Evolutionary conservation across 2,113 vertebrate genomes (phyloP).

Genomic region (Charadrius vociferus): DNA sequence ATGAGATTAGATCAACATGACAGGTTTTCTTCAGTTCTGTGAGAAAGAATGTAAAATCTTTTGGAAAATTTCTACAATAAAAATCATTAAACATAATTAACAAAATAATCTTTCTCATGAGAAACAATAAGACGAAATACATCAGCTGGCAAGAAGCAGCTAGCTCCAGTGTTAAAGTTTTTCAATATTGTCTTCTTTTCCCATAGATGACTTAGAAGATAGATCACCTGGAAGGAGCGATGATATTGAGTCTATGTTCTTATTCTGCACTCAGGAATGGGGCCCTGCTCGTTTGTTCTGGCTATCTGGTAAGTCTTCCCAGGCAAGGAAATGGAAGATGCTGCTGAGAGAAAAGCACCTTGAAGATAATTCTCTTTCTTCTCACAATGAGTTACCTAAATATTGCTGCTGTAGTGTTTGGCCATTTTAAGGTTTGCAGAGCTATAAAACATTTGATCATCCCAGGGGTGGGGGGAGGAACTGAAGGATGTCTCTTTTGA

Average conservation of each 20-base stretch:
- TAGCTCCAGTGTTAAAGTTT: not conserved
- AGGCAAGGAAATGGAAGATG: not conserved
- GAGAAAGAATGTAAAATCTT: not conserved
- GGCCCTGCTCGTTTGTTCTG: not conserved
- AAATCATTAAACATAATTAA: not conserved
- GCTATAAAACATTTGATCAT: conserved; percentile 25
- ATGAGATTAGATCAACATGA: not conserved
- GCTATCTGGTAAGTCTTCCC: not conserved
- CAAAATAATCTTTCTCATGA: not conserved
- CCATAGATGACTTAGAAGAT: not conserved
- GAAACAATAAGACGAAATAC: not conserved
- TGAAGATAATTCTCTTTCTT: conserved; percentile 5
- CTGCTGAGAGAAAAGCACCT: not conserved
- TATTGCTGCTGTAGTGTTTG: not conserved
- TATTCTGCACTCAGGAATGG: not conserved
- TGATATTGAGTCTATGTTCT: rapidly evolving
- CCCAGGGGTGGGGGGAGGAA: not conserved
- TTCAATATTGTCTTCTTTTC: not conserved
- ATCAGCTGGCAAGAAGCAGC: not conserved
- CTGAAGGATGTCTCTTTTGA: conserved; percentile 31
- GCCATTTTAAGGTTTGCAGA: not conserved
- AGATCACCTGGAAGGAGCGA: not conserved
- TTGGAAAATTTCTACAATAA: not conserved
- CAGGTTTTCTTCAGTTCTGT: not conserved
- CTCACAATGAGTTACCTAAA: not conserved